Percentiles rank a stretch among this genome's conserved stretches.
These are phyloP conservation scores for Zosterops pallidus DNA, from an alignment of 2,113 vertebrate genomes.

Conservation along the genomic window DNA sequence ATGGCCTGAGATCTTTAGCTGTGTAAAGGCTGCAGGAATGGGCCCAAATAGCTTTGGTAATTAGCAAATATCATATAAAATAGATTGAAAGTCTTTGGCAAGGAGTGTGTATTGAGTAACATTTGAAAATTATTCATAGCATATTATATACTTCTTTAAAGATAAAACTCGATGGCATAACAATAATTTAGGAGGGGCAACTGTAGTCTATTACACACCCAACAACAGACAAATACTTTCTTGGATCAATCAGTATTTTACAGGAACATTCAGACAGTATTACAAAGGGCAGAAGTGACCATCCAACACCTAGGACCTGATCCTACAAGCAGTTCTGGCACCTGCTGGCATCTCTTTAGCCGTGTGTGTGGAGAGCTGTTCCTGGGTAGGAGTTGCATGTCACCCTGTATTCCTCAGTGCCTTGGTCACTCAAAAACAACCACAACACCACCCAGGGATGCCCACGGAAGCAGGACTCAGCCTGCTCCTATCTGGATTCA, in stretches of 20 bases:
- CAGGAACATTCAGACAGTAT: background rate
- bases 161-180: background rate
- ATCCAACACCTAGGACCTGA: background rate
- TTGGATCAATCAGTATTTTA: background rate
- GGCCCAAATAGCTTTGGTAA: constrained; percentile 63
- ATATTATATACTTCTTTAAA: constrained; percentile 19
- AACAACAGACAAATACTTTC: background rate
- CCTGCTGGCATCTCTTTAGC: background rate
- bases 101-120: background rate
- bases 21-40: constrained; percentile 54
- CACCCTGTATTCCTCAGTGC: background rate
- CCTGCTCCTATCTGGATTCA: background rate
- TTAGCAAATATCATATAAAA: constrained; percentile 57
- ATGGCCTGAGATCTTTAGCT: constrained; percentile 52
- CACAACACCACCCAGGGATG: background rate
- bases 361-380: rapidly evolving
- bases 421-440: background rate
- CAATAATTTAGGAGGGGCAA: background rate
- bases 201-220: background rate
- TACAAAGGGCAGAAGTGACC: background rate
- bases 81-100: constrained; percentile 58
- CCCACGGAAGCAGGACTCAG: background rate
- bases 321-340: background rate
- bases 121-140: constrained; percentile 27
- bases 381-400: background rate